These are phyloP conservation scores for Amorpha juglandis DNA, from an alignment of 2,888 invertebrate species.

Conservation along the genomic window DNA sequence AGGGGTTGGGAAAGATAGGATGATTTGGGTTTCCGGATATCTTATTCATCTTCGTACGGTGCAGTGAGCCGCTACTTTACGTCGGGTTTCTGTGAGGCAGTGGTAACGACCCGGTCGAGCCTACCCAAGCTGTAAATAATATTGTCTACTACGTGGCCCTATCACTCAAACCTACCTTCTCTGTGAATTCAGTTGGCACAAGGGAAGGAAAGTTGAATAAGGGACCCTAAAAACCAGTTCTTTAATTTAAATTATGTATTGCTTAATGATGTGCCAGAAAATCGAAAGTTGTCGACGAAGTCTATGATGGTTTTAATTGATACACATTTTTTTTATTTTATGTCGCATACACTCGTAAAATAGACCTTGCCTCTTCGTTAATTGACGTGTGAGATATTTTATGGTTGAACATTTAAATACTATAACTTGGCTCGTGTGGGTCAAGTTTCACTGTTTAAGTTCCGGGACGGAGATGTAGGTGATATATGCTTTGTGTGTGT, in stretches of 20 bases:
- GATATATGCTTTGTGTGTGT: neutral
- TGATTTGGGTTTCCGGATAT: too few species aligned
- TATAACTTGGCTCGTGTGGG: neutral
- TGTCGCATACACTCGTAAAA: slow-evolving; percentile 17
- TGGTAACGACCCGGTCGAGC: too few species aligned
- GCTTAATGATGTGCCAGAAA: slow-evolving; percentile 46
- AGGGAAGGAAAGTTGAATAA: too few species aligned
- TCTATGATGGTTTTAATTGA: slow-evolving; percentile 38
- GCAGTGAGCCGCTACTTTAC: too few species aligned
- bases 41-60: too few species aligned
- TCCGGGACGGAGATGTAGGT: neutral
- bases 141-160: too few species aligned
- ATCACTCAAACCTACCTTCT: too few species aligned
- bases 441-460: slow-evolving; percentile 10
- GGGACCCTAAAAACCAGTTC: slow-evolving; percentile 17
- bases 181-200: too few species aligned
- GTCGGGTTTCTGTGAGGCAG: too few species aligned
- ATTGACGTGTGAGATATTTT: slow-evolving; percentile 8
- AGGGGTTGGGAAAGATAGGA: too few species aligned
- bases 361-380: neutral
- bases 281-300: slow-evolving; percentile 42
- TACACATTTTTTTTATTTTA: slow-evolving; percentile 42
- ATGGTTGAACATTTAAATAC: neutral
- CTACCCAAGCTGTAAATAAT: too few species aligned
- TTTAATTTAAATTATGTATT: slow-evolving; percentile 33